A percentile compares a stretch with the other conserved stretches of the same genome.
These are phyloP conservation scores for Pantelozetes paolii DNA, from an alignment of 2,888 invertebrate genomes.

Conservation along the genomic window DNA sequence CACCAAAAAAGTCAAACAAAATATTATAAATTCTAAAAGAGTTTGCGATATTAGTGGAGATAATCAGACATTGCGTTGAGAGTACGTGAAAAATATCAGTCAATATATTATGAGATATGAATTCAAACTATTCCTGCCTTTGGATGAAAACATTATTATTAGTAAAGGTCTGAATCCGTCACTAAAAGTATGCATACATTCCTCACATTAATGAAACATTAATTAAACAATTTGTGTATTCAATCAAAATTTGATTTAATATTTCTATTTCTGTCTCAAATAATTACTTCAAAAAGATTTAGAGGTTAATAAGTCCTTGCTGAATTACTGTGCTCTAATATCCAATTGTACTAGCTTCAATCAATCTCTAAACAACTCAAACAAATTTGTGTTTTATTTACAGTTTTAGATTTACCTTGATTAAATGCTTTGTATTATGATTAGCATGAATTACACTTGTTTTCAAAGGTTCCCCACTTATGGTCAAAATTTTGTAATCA, in stretches of 20 bases:
- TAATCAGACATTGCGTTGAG: not conserved
- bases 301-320: no score
- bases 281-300: no score
- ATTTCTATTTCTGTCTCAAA: not conserved
- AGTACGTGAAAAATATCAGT: conserved; percentile 1
- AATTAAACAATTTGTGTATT: conserved; percentile 9
- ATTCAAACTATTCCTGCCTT: not conserved
- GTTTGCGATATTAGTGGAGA: not conserved
- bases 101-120: not conserved
- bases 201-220: not conserved
- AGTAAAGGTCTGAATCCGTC: not conserved
- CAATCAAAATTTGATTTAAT: conserved; percentile 16
- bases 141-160: not conserved
- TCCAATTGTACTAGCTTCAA: no score
- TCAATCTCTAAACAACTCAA: no score
- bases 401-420: no score
- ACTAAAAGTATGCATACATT: not conserved
- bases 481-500: no score
- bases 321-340: no score
- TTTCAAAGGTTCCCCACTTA: no score
- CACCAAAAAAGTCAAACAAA: conserved; percentile 9
- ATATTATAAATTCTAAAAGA: conserved; percentile 7
- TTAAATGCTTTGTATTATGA: no score
- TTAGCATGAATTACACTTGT: no score
- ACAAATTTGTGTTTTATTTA: no score